Percentiles rank a stretch among this genome's conserved stretches.
These are phyloP conservation scores for Muricea muricata DNA, from an alignment of 92 coral and sea anemone species.

Conservation along the genomic window DNA sequence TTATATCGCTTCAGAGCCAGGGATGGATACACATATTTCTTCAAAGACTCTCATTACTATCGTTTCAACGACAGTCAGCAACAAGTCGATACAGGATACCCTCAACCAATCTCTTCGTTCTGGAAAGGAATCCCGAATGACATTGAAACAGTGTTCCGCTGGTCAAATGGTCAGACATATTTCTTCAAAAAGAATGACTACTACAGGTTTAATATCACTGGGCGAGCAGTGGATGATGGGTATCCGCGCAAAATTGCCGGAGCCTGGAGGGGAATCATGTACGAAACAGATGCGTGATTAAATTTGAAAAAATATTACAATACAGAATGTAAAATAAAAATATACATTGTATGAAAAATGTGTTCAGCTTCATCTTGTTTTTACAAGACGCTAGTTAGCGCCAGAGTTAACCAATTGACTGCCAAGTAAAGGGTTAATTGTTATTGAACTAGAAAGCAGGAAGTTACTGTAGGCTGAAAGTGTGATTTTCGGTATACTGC, in stretches of 20 bases:
- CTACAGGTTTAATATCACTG: conserved; percentile 68
- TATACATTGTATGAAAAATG: background rate
- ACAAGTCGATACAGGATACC: conserved; percentile 32
- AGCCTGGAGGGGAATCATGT: conserved; percentile 53
- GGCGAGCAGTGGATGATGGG: conserved; percentile 63
- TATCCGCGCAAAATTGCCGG: conserved; percentile 65
- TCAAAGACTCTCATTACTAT: conserved; percentile 62
- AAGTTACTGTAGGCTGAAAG: too few relatives aligned
- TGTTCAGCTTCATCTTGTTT: too few relatives aligned
- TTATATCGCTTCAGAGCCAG: conserved; percentile 46
- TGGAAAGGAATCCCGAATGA: conserved; percentile 70
- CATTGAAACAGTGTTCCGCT: conserved; percentile 80
- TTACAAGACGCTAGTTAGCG: too few relatives aligned
- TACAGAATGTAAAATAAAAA: background rate
- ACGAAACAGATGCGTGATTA: background rate
- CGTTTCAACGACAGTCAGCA: conserved; percentile 49
- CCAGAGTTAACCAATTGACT: too few relatives aligned
- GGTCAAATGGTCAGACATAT: conserved; percentile 49
- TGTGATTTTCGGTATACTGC: too few relatives aligned
- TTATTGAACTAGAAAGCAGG: too few relatives aligned
- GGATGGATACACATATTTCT: conserved; percentile 69
- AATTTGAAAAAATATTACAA: background rate
- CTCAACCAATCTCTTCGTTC: conserved; percentile 25
- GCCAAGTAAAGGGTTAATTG: too few relatives aligned
- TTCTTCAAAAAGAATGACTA: conserved; percentile 74